Evolutionary conservation across 1,140 invertebrate species (phyloP).

Genomic region (Drosophila dunni): DNA sequence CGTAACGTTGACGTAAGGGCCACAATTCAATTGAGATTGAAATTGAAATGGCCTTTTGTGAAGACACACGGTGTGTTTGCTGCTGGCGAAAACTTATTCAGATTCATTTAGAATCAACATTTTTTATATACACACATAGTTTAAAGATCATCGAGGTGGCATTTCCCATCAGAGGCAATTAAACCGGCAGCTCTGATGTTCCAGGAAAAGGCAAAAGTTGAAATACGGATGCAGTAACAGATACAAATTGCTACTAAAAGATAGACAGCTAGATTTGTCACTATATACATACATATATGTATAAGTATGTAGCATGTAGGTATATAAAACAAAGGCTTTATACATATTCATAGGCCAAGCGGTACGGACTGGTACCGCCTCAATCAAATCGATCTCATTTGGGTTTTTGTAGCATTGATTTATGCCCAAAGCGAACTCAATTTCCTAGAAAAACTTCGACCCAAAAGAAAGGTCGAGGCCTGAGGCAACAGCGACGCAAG

Average conservation of each 20-base stretch:
- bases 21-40: slow-evolving; percentile 24
- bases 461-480: slow-evolving; percentile 55
- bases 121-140: neutral
- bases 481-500: neutral
- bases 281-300: neutral
- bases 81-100: neutral
- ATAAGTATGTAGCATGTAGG: neutral
- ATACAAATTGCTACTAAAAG: slow-evolving; percentile 37
- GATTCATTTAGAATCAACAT: neutral
- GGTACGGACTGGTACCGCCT: slow-evolving; percentile 31
- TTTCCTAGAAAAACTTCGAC: slow-evolving; percentile 43
- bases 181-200: slow-evolving; percentile 38
- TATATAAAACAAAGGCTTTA: neutral
- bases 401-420: slow-evolving; percentile 25
- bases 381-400: slow-evolving; percentile 22
- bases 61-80: neutral
- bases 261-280: slow-evolving; percentile 7
- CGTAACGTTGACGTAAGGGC: slow-evolving; percentile 77
- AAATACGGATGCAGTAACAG: slow-evolving; percentile 61
- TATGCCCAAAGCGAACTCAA: slow-evolving; percentile 13
- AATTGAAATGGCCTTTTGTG: slow-evolving; percentile 63
- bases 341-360: slow-evolving; percentile 39
- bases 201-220: slow-evolving; percentile 35
- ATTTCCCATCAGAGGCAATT: slow-evolving; percentile 54
- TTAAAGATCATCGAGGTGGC: slow-evolving; percentile 30